Base-by-base conservation (phyloP, 1,140 invertebrate species). In the Neodiprion pinetum region DNA sequence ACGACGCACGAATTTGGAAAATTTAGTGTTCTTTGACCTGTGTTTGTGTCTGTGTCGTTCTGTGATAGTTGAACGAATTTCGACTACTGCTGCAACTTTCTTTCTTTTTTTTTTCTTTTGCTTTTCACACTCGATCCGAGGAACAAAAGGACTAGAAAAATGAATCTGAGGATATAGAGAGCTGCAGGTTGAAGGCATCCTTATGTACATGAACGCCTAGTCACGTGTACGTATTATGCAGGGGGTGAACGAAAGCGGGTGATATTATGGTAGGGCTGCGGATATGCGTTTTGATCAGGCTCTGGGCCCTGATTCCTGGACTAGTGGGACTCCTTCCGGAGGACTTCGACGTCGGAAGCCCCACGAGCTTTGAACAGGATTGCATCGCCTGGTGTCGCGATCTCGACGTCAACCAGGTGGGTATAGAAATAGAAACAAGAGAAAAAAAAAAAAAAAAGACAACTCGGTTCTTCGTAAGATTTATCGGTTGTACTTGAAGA, bases 221-320 rank as follows among this genome's bases (percentile, higher is more conserved):
- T 40, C 28, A 40, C 28, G 28, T 40, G 28, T 40, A 40, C 28
- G 5, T 40, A 40, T 40, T 40, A 40, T 40, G 28, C 53, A 69
- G 49, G 67, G n/a, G 70, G 75, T 71, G 74, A 76, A 69, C 72
- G 76, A 53, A 74, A 68, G 67, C 21, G 67, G 69, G 70, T 78
- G 71, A 79, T 86, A 87, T 87, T 86, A 88, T 88, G 86, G 85
- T 86, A 83, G 80, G 77, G 76, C 83, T 74, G 69, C 76, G 79
- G 83, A 81, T 83, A 85, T 88, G 84, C 40, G 73, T 76, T 53
- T 48, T 85, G 48, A 47, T 86, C 1, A 85, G 77, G 80, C 75
- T 87, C 79, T 71, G 87, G 79, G 78, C 79, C 80, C 76, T 86
- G 76, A 80, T 78, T 71, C 80, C 72, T 74, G 72, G 77, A 78